Percentiles rank a stretch among this genome's conserved stretches.
Evolutionary conservation across 2,797 vertebrate species (phyloP).

Genomic region (Urosaurus nigricauda): DNA sequence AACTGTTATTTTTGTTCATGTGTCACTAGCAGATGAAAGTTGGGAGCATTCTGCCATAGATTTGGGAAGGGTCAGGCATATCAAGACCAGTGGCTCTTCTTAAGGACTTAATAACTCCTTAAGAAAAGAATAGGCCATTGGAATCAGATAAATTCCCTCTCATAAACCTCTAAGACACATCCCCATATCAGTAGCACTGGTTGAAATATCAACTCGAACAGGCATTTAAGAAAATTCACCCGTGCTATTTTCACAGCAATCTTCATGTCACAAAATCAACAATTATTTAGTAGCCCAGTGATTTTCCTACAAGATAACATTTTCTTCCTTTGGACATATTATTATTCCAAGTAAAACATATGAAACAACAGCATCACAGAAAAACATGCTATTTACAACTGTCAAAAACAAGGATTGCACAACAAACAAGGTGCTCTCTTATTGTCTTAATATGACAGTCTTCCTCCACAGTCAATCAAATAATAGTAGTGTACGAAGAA

Average conservation of each 20-base stretch:
- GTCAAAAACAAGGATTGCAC: conserved; percentile 10
- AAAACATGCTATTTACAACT: conserved; percentile 1
- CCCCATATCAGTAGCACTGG: neutral
- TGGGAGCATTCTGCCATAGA: neutral
- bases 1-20: neutral
- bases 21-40: neutral
- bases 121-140: neutral
- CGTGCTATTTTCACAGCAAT: neutral
- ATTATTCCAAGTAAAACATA: neutral
- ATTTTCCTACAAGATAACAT: conserved; percentile 39
- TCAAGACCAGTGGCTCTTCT: neutral
- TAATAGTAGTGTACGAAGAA: neutral
- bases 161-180: neutral
- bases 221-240: neutral
- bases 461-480: neutral
- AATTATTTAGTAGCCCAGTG: conserved; percentile 16
- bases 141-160: neutral
- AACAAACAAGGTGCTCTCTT: neutral
- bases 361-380: neutral
- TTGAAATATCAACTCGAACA: neutral
- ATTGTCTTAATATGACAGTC: neutral
- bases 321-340: conserved; percentile 1
- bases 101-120: neutral
- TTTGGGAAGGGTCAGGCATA: neutral
- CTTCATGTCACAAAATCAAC: neutral